Evolutionary conservation across 2,888 invertebrate species (phyloP).

Genomic region (Caenorhabditis sp.): DNA sequence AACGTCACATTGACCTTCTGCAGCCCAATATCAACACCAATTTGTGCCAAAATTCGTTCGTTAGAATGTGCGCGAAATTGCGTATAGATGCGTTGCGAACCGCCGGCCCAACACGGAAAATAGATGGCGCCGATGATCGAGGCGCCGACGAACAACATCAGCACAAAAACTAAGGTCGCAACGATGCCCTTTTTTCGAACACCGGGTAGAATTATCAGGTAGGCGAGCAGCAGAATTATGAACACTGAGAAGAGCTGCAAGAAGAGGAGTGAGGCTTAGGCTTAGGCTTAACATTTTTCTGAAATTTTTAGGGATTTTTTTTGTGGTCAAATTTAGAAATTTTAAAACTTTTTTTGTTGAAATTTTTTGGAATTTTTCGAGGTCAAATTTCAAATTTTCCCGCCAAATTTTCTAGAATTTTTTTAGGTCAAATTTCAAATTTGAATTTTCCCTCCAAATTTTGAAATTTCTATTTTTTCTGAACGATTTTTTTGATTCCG

Average conservation of each 20-base stretch:
- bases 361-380: too few species aligned
- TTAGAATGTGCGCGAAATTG: constrained; percentile 63
- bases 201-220: constrained; percentile 65
- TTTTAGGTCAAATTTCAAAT: too few species aligned
- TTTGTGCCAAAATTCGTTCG: constrained; percentile 57
- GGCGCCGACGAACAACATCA: constrained; percentile 60
- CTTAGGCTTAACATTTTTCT: background rate
- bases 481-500: too few species aligned
- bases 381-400: too few species aligned
- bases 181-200: constrained; percentile 62
- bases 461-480: too few species aligned
- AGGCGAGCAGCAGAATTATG: constrained; percentile 64
- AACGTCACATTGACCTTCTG: constrained; percentile 63
- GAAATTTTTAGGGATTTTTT: background rate
- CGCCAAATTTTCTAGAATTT: too few species aligned
- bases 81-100: constrained; percentile 57
- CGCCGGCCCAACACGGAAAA: constrained; percentile 66
- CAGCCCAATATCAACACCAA: constrained; percentile 66
- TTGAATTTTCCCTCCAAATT: too few species aligned
- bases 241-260: constrained; percentile 56
- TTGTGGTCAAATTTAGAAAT: background rate
- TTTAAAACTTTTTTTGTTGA: too few species aligned
- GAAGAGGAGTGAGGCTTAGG: background rate
- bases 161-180: constrained; percentile 57
- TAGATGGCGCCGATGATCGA: constrained; percentile 58